A percentile compares a stretch with the other conserved stretches of the same genome.
These are phyloP conservation scores for Cricetomys ansorgei DNA, from an alignment of 2,113 vertebrate species.

Conservation along the genomic window DNA sequence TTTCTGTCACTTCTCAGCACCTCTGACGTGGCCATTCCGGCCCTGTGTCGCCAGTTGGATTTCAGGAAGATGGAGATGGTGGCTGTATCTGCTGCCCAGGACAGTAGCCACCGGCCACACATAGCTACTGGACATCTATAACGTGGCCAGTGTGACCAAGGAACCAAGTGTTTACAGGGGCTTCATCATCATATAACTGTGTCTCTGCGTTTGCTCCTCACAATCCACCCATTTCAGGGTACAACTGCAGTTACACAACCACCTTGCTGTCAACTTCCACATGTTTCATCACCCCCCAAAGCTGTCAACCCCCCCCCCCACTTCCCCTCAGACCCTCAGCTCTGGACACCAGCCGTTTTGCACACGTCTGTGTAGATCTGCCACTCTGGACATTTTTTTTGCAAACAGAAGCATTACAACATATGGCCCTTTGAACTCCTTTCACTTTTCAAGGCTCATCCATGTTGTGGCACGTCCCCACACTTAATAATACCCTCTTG, in stretches of 20 bases:
- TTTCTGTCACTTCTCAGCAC: neutral
- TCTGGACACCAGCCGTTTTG: neutral
- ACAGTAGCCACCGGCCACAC: neutral
- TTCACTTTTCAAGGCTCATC: neutral
- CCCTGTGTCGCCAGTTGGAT: neutral
- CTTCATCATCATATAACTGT: neutral
- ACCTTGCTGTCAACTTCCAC: neutral
- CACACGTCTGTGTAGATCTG: neutral
- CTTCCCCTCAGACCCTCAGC: neutral
- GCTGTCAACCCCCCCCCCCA: neutral
- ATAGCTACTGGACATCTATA: neutral
- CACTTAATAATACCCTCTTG: neutral
- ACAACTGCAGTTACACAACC: neutral
- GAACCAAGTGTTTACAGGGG: neutral
- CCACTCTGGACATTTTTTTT: neutral
- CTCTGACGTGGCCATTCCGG: neutral
- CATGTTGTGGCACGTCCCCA: neutral
- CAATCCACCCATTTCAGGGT: neutral
- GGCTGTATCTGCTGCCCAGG: accelerated
- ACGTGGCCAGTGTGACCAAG: neutral
- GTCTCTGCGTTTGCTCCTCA: neutral
- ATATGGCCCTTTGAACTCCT: neutral
- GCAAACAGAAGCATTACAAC: neutral
- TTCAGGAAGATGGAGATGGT: neutral
- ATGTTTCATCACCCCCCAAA: neutral